Evolutionary conservation across 2,113 vertebrate genomes (phyloP).

Genomic region (Haliaeetus leucogaster): DNA sequence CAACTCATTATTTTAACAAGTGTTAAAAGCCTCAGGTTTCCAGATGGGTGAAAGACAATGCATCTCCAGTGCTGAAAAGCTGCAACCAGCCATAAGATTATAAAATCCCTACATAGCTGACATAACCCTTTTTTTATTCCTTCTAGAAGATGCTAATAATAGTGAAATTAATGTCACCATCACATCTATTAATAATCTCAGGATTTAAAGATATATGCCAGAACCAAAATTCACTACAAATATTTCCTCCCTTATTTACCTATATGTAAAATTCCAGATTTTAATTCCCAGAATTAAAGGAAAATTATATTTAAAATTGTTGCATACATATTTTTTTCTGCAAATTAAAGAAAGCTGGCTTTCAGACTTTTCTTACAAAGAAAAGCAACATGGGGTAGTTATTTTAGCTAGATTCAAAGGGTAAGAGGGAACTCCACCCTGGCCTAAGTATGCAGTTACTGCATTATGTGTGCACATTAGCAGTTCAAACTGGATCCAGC

Average conservation of each 20-base stretch:
- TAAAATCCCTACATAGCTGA: background rate
- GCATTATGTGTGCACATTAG: background rate
- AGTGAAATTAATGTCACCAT: background rate
- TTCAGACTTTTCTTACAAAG: background rate
- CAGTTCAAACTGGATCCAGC: background rate
- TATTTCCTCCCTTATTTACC: background rate
- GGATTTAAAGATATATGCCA: background rate
- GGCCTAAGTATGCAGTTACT: background rate
- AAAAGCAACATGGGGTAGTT: background rate
- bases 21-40: background rate
- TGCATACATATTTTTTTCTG: background rate
- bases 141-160: background rate
- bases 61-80: background rate
- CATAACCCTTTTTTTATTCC: background rate
- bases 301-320: slow-evolving; percentile 22
- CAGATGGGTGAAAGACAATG: background rate
- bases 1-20: background rate
- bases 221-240: background rate
- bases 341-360: background rate
- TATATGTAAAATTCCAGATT: background rate
- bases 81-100: background rate
- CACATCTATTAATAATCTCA: background rate
- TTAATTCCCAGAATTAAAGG: slow-evolving; percentile 40
- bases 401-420: background rate
- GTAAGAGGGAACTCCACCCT: background rate